phyloP scores from a whole-genome alignment of 2,797 vertebrate genomes.

The Semotilus atromaculatus region DNA sequence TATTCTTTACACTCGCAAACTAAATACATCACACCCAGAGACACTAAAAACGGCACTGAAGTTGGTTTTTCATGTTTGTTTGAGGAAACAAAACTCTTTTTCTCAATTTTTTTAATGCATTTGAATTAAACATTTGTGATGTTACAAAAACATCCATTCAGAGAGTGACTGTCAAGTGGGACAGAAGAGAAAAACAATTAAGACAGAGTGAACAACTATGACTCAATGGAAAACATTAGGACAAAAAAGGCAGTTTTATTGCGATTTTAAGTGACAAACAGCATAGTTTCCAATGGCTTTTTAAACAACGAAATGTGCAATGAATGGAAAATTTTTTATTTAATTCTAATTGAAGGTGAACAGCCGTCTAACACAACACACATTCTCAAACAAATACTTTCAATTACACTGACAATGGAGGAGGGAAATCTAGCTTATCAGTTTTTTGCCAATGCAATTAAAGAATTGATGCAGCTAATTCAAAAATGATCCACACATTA shows the following conservation, averaged over 20 bases:
- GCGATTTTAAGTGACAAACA: conserved; percentile 72
- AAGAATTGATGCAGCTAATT: not conserved
- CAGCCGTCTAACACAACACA: conserved; percentile 38
- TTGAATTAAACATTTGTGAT: not conserved
- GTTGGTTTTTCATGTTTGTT: not conserved
- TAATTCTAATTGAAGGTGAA: conserved; percentile 49
- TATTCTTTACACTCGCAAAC: not conserved
- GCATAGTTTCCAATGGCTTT: conserved; percentile 61
- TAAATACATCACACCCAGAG: not conserved
- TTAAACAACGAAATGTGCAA: conserved; percentile 60
- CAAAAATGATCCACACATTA: conserved; percentile 4
- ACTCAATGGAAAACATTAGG: conserved; percentile 53
- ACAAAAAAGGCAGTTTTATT: conserved; percentile 80
- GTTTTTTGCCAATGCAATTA: not conserved
- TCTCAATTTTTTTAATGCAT: not conserved
- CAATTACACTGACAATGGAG: conserved; percentile 7
- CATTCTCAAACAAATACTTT: conserved; percentile 22
- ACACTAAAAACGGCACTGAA: not conserved
- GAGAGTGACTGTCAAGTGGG: not conserved
- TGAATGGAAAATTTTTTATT: conserved; percentile 57
- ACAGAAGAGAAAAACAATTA: not conserved
- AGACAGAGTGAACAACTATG: not conserved
- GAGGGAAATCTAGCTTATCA: not conserved
- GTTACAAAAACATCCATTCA: not conserved
- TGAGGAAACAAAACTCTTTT: not conserved